A percentile compares a stretch with the other conserved stretches of the same genome.
phyloP scores from a whole-genome alignment of 30 jellyfish, hydroid and myxozoan species.

The Phacellophora camtschatica region DNA sequence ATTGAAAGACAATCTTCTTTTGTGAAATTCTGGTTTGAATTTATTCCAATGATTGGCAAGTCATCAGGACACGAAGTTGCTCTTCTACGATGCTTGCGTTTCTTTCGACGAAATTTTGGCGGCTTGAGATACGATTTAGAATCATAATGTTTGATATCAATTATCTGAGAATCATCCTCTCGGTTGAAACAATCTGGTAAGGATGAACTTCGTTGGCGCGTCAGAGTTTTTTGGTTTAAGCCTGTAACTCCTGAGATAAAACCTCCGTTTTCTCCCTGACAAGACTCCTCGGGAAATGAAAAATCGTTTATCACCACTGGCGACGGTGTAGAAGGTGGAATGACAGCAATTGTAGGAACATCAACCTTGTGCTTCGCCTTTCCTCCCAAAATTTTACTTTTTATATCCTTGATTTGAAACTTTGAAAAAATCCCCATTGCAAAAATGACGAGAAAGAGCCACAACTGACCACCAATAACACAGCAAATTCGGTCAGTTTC shows the following conservation, averaged over 20 bases:
- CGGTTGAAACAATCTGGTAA: slow-evolving; percentile 36
- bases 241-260: not conserved
- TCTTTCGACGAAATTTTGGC: slow-evolving; percentile 20
- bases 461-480: too few relatives aligned
- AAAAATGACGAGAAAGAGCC: too few relatives aligned
- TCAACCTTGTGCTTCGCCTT: slow-evolving; percentile 45
- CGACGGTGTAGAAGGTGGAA: slow-evolving; percentile 67
- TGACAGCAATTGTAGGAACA: slow-evolving; percentile 63
- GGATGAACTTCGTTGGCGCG: slow-evolving; percentile 54
- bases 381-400: slow-evolving; percentile 66
- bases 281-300: slow-evolving; percentile 23
- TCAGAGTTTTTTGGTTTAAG: not conserved
- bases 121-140: slow-evolving; percentile 31
- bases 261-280: not conserved
- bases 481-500: too few relatives aligned
- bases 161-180: not conserved
- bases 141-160: too few relatives aligned
- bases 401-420: slow-evolving; percentile 59
- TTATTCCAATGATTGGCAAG: not conserved
- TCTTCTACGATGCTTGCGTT: slow-evolving; percentile 19
- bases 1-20: too few relatives aligned
- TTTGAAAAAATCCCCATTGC: slow-evolving; percentile 63
- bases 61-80: slow-evolving; percentile 47
- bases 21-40: too few relatives aligned
- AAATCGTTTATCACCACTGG: slow-evolving; percentile 38